Evolutionary conservation across 2,888 invertebrate species (phyloP).

Genomic region (Macrosiphum euphorbiae): DNA sequence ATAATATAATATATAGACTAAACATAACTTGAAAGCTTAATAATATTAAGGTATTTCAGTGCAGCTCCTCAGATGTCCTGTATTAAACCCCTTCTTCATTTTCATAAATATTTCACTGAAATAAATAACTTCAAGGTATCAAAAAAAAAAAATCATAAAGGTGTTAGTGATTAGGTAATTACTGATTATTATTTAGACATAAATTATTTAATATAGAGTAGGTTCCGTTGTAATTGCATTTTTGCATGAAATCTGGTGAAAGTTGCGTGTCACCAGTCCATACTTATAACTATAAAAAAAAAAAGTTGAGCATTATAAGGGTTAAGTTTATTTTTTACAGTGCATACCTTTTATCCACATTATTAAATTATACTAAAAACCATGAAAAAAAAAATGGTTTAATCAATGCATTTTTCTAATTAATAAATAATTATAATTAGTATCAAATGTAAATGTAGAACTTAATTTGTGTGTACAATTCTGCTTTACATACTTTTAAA

Average conservation of each 20-base stretch:
- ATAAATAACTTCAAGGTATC: neutral
- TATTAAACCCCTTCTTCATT: neutral
- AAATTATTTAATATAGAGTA: neutral
- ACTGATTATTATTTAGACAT: neutral
- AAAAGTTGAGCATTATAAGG: neutral
- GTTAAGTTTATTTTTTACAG: neutral
- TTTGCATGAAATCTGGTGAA: neutral
- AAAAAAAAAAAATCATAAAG: neutral
- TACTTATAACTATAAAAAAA: neutral
- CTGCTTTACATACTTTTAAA: neutral
- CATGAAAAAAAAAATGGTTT: neutral
- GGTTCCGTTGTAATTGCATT: neutral
- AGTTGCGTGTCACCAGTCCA: neutral
- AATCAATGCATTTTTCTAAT: neutral
- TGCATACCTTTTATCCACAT: neutral
- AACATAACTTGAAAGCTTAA: neutral
- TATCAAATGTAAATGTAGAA: neutral
- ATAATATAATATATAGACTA: neutral
- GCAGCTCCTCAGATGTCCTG: neutral
- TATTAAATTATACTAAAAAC: neutral
- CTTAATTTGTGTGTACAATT: neutral
- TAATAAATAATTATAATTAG: neutral
- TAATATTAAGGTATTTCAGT: neutral
- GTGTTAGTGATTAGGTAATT: neutral
- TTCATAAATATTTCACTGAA: neutral